Base-by-base conservation (phyloP, 2,113 vertebrate genomes). In the Buteo buteo region DNA sequence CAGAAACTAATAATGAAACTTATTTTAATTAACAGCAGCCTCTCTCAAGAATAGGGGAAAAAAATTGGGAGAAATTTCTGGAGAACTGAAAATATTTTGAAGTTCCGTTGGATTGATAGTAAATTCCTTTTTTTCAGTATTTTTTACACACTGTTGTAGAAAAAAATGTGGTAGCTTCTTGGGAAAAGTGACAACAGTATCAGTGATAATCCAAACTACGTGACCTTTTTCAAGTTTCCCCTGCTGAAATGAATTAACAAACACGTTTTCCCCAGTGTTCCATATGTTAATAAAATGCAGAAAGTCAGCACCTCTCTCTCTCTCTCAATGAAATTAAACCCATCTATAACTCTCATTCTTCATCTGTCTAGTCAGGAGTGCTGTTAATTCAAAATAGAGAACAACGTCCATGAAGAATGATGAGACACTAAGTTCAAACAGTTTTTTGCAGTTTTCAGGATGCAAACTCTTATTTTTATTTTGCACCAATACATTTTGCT, bases 11-110 rank as follows among this genome's bases (percentile, higher is more conserved):
- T 44, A 9, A 2, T 77, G n/a, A 71, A 88, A 87, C 26, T 62
- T 83, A 71, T 62, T 69, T 96, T 97, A 96, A 92, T 95, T 97
- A 94, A 76, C 22, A 87, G 65, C 45, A 62, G 26, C 36, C 59
- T 81, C 87, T 94, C 28, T 96, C 34, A 80, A 91, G 32, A 83
- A 81, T 11, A 67, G 36, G 36, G 12, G 12, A 11, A 69, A 85
- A 95, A 95, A 73, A 80, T 7, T 66, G 10, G 69, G 47, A 67
- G 80, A 95, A n/a, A n/a, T 20, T 91, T 92, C 42, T 86, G 17
- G 29, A 95, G 45, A 94, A 47, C 11, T 83, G 29, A 21, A 97
- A 96, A 86, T 71, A 55, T 38, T 79, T 69, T 88, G 42, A 62
- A 77, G 28, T 66, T 58, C 49, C 13, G 36, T 11, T 72, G 16